Evolutionary conservation across 2,888 invertebrate species (phyloP).

Genomic region (Sussaba pulchella): DNA sequence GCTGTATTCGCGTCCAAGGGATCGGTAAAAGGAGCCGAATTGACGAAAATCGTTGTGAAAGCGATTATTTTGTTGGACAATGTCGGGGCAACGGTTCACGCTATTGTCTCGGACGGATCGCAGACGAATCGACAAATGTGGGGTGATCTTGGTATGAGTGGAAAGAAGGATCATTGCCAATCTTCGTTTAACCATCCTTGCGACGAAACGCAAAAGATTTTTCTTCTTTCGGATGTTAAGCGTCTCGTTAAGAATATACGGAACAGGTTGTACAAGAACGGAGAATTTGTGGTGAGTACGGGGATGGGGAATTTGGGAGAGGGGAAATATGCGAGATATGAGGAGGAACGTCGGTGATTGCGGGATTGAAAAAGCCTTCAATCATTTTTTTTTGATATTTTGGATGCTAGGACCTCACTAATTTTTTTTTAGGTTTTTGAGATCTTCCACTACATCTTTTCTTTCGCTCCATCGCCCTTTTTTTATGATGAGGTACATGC

Average conservation of each 20-base stretch:
- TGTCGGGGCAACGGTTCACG: conserved; percentile 61
- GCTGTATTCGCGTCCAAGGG: conserved; percentile 59
- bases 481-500: too few species aligned
- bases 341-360: too few species aligned
- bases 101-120: conserved; percentile 62
- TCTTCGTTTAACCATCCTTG: conserved; percentile 48
- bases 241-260: conserved; percentile 35
- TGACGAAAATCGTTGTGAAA: conserved; percentile 48
- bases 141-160: conserved; percentile 52
- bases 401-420: too few species aligned
- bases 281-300: not conserved
- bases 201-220: conserved; percentile 51
- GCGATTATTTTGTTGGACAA: conserved; percentile 57
- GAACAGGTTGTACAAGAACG: not conserved
- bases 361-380: too few species aligned
- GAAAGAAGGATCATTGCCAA: conserved; percentile 15
- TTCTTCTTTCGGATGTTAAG: conserved; percentile 65
- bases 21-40: conserved; percentile 27
- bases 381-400: not conserved
- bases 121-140: conserved; percentile 65
- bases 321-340: too few species aligned
- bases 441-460: not conserved
- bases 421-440: not conserved
- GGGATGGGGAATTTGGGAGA: too few species aligned
- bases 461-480: too few species aligned